Evolutionary conservation across 2,113 vertebrate genomes (phyloP).

Genomic region (Chiloscyllium plagiosum): DNA sequence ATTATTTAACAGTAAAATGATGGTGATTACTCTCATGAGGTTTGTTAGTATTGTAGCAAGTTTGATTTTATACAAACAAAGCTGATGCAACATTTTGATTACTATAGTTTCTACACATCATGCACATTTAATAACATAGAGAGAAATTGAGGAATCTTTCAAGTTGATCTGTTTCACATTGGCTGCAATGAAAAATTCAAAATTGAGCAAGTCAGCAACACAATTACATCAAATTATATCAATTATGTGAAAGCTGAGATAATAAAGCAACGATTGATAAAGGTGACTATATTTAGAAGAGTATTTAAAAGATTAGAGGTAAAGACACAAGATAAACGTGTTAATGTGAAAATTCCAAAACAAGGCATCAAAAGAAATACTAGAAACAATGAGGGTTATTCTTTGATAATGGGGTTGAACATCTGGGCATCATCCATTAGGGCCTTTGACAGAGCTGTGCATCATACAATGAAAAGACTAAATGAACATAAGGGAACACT

Average conservation of each 20-base stretch:
- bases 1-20: not conserved
- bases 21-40: not conserved
- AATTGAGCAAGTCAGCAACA: not conserved
- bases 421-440: slow-evolving; percentile 28
- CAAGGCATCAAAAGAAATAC: not conserved
- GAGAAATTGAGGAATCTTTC: not conserved
- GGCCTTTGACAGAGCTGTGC: not conserved
- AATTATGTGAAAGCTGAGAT: slow-evolving; percentile 21
- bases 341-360: not conserved
- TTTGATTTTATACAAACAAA: not conserved
- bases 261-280: not conserved
- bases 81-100: not conserved
- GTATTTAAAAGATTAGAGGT: not conserved
- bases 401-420: slow-evolving; percentile 13
- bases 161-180: not conserved
- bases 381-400: slow-evolving; percentile 5
- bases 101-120: not conserved
- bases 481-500: slow-evolving; percentile 31
- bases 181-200: not conserved
- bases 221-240: slow-evolving; percentile 18
- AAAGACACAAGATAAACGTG: not conserved
- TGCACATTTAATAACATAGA: not conserved
- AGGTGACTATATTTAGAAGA: not conserved
- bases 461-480: not conserved
- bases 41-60: not conserved